Evolutionary conservation across 2,888 invertebrate genomes (phyloP).

Genomic region (Pocota personata): DNA sequence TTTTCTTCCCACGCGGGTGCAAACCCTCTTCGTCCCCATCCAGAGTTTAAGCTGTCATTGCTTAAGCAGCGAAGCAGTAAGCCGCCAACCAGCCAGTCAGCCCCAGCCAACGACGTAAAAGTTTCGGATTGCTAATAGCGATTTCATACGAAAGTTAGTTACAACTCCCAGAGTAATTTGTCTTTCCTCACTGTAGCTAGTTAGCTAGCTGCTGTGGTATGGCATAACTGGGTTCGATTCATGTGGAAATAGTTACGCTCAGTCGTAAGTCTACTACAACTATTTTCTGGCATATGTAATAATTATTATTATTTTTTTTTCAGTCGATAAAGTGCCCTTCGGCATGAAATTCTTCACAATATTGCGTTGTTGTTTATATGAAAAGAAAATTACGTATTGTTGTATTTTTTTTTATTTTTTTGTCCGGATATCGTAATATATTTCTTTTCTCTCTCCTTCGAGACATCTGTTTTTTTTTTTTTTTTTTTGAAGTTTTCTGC

Average conservation of each 20-base stretch:
- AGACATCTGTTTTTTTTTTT: conserved; percentile 40
- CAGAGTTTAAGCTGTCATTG: conserved; percentile 35
- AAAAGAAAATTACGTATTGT: not conserved
- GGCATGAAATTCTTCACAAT: conserved; percentile 40
- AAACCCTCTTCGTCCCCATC: not conserved
- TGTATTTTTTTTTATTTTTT: not conserved
- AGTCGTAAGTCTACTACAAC: not conserved
- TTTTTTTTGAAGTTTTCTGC: conserved; percentile 21
- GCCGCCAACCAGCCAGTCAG: conserved; percentile 34
- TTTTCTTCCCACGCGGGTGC: conserved; percentile 70
- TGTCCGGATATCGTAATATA: conserved; percentile 56
- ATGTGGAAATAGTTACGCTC: conserved; percentile 42
- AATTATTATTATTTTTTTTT: conserved; percentile 8
- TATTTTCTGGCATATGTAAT: conserved; percentile 13
- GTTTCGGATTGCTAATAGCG: conserved; percentile 53
- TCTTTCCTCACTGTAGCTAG: conserved; percentile 42
- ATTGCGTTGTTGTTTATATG: conserved; percentile 16
- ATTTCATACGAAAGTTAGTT: conserved; percentile 58
- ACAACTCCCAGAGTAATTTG: conserved; percentile 51
- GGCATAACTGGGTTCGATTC: conserved; percentile 45
- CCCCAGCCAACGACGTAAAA: conserved; percentile 28
- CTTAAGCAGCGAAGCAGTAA: conserved; percentile 57
- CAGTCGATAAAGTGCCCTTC: conserved; percentile 53
- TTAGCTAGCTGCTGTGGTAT: not conserved
- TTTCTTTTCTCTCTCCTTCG: conserved; percentile 2